A percentile compares a stretch with the other conserved stretches of the same genome.
phyloP scores from a whole-genome alignment of 2,113 vertebrate species.

The Stictonetta naevosa region DNA sequence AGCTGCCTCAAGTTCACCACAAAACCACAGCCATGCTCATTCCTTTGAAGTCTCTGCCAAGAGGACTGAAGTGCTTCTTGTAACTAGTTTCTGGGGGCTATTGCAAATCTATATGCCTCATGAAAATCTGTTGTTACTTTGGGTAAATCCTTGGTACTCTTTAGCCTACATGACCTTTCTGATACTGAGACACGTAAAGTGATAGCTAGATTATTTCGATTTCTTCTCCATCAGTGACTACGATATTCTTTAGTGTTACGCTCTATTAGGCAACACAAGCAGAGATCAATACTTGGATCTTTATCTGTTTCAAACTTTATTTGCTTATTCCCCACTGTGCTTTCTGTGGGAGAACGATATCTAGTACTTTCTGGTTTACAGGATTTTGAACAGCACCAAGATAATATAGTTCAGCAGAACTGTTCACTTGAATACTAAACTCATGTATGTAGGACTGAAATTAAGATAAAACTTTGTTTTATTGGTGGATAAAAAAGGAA shows the following conservation, averaged over 20 bases:
- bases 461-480: not conserved
- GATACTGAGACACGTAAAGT: conserved; percentile 54
- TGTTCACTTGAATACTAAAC: not conserved
- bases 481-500: not conserved
- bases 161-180: conserved; percentile 57
- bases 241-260: conserved; percentile 60
- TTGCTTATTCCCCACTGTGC: conserved; percentile 56
- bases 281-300: conserved; percentile 74
- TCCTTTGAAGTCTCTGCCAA: not conserved
- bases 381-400: conserved; percentile 4
- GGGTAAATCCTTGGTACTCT: conserved; percentile 27
- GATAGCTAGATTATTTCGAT: conserved; percentile 60
- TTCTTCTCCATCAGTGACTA: conserved; percentile 63
- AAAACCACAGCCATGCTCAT: not conserved
- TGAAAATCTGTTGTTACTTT: conserved; percentile 32
- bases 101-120: not conserved
- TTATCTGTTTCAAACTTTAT: conserved; percentile 69
- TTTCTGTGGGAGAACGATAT: conserved; percentile 15
- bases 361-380: not conserved
- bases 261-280: conserved; percentile 71
- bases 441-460: not conserved
- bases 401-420: not conserved
- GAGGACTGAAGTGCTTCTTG: not conserved
- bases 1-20: not conserved
- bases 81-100: not conserved